A percentile compares a stretch with the other conserved stretches of the same genome.
These are phyloP conservation scores for Pyrrhosoma nymphula DNA, from an alignment of 2,888 invertebrate species.

Conservation along the genomic window DNA sequence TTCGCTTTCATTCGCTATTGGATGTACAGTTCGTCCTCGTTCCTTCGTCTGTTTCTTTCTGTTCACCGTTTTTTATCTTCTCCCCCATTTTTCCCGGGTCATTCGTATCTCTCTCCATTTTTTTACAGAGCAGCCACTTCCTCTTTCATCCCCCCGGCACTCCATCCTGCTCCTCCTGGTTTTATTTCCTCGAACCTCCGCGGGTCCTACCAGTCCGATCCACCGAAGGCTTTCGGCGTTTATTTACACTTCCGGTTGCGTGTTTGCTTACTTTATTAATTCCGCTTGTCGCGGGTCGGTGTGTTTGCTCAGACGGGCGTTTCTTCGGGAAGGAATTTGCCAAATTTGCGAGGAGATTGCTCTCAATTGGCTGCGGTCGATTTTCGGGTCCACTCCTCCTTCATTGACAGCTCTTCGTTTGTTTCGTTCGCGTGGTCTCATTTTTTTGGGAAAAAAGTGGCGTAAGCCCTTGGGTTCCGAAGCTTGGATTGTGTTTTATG, in stretches of 20 bases:
- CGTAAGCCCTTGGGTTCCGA: too few relatives aligned
- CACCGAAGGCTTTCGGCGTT: neutral
- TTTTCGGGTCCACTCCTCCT: neutral
- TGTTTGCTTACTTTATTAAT: neutral
- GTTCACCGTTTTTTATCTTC: neutral
- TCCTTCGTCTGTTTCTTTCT: too few relatives aligned
- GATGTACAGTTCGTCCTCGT: too few relatives aligned
- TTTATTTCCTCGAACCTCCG: neutral
- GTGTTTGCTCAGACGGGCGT: neutral
- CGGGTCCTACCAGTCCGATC: neutral
- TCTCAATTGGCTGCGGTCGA: neutral
- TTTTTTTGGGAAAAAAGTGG: too few relatives aligned
- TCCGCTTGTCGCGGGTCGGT: neutral
- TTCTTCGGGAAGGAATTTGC: neutral
- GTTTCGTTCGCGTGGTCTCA: neutral
- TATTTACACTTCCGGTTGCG: neutral
- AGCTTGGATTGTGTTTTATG: too few relatives aligned
- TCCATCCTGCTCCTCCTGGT: neutral
- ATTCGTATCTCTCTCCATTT: neutral
- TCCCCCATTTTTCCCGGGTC: neutral
- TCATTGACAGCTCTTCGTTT: neutral
- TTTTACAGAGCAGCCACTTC: neutral
- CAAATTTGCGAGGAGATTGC: neutral
- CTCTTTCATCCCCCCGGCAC: neutral
- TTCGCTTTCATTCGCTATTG: too few relatives aligned